Evolutionary conservation across 2,888 invertebrate genomes (phyloP), one percentile per base, ranked within the genome.

Genomic region (Dasysyrphus albostriatus): DNA sequence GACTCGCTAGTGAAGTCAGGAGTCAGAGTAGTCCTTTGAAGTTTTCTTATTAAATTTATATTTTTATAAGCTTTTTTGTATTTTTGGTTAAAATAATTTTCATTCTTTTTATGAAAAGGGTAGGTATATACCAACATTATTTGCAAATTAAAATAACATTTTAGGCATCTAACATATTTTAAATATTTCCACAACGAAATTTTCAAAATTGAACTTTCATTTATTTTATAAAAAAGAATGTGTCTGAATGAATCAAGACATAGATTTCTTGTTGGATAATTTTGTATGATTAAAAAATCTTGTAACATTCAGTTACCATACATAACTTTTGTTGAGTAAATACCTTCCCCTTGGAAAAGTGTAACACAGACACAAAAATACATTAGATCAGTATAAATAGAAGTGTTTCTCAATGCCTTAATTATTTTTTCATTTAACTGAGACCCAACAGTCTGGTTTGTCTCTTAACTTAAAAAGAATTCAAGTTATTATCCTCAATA

Each of bases 1-100:
- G 73, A 34, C 34, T 78, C 5, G 49, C 59, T 75, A 65, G 56
- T 75, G 59, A 87, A 87, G 63, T 78, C 24, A 24, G 24, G 24
- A 24, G 24, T 24, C 67, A 75, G 42, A 83, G 75, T 24, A 69
- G 37, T 82, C 61, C 34, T 58, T 80, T 75, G 12, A 39, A 47
- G 47, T 81, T 84, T 81, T 84, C 54, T 44, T 77, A 58, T 37
- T 81, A 58, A 56, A 56, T 44, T 72, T 76, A 16, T 59, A 59
- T 72, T 74, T 44, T 47, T 44, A 1, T 32, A 51, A 51, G 10
- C 12, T 65, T 16, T 47, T 32, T 14, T 65, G 10, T 29, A 9
- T n/a, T 42, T 29, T 32, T 12, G 19, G 16, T 37, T 5, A 29
- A 16, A n/a, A 34, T 10, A 58, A 16, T 16, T 9, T 58, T 34